Evolutionary conservation across 1,140 invertebrate genomes (phyloP), one percentile per base, ranked within the genome.

Genomic region (Brachystomella parvula): DNA sequence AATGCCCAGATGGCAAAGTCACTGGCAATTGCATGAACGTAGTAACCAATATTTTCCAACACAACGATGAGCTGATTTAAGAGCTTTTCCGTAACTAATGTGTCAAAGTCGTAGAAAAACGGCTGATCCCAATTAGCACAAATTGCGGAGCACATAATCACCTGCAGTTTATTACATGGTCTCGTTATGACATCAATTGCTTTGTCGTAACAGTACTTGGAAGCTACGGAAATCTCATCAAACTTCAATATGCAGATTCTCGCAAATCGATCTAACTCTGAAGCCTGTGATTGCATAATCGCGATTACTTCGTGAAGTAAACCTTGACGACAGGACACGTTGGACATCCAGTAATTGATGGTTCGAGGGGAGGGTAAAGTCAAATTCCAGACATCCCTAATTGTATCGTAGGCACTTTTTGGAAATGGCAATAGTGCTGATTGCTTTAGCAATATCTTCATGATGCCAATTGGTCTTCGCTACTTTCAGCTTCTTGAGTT

Each of bases 1-100:
- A 73, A 73, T 28, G 72, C 61, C 30, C 19, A 68, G 21, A 73
- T 49, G 9, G 59, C 68, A 12, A 68, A 53, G 31, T 66, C 63
- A 30, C 28, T 35, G 2, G 44, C 68, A n/a, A 63, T 31, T 28
- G 59, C 61, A 19, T 66, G 62, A 49, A 70, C 61, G 21, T 21
- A 19, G 44, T 32, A 70, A 12, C 57, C 66, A 15, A 24, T 30
- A 17, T 9, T 15, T 57, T 70, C 61, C 3, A 66, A 3, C 15
- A 21, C 21, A 3, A n/a, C 26, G 17, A 53, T 21, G 3, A 53
- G 26, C 6, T 59, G 9, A 28, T 28, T 67, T n/a, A n/a, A n/a
- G n/a, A n/a, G n/a, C n/a, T n/a, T n/a, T n/a, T n/a, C n/a, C n/a
- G n/a, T n/a, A n/a, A n/a, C n/a, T n/a, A n/a, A n/a, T n/a, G n/a